Conservation (phyloP, 2,888 invertebrate genomes). For the Pseudanteris insignis region DNA sequence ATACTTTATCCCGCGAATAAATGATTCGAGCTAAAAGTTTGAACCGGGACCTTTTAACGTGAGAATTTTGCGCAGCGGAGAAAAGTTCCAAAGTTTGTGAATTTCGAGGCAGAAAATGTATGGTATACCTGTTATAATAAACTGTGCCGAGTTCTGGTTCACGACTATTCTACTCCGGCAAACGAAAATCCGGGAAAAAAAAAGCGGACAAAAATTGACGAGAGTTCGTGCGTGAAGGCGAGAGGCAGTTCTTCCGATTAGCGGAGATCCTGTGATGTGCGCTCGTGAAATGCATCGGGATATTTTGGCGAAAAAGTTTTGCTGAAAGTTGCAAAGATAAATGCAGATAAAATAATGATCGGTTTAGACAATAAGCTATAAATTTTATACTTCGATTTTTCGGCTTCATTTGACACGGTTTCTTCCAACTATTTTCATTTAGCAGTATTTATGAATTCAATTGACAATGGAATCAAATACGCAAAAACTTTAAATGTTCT, state of each 20-base stretch:
- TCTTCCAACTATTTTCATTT: too few relatives aligned
- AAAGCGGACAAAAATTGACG: constrained; percentile 31
- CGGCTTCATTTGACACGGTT: too few relatives aligned
- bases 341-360: too few relatives aligned
- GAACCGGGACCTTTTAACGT: constrained; percentile 34
- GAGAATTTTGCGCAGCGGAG: constrained; percentile 19
- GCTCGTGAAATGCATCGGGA: constrained; percentile 8
- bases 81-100: constrained; percentile 30
- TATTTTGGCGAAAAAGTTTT: too few relatives aligned
- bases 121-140: constrained; percentile 37
- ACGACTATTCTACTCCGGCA: constrained; percentile 28
- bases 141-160: constrained; percentile 23
- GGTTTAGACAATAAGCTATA: too few relatives aligned
- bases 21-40: constrained; percentile 32
- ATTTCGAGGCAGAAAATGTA: constrained; percentile 37
- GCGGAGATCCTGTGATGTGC: constrained; percentile 35
- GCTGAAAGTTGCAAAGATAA: too few relatives aligned
- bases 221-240: constrained; percentile 25
- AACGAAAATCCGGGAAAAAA: constrained; percentile 31
- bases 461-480: too few relatives aligned
- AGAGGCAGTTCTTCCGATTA: constrained; percentile 37
- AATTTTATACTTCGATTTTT: too few relatives aligned
- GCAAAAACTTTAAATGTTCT: too few relatives aligned
- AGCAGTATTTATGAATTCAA: too few relatives aligned
- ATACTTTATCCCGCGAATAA: constrained; percentile 24